Evolutionary conservation across 2,113 vertebrate genomes (phyloP), one percentile per base, ranked within the genome.

Genomic region (Oryzias celebensis): DNA sequence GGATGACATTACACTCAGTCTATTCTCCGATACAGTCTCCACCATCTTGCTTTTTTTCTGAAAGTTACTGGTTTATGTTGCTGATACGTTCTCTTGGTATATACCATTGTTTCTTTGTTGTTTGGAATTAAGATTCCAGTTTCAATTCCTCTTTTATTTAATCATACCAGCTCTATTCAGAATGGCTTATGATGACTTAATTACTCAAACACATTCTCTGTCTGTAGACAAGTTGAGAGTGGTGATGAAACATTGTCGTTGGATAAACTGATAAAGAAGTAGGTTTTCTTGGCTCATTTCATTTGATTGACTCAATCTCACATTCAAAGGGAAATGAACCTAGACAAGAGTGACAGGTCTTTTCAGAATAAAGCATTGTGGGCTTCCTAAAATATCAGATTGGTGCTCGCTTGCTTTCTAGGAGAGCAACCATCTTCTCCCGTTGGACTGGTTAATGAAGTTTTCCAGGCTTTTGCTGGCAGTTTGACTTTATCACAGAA

Each of bases 271-370:
- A 84, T 86, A 84, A 87, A 90, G 87, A 89, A 85, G 60, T 61
- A 47, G 58, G 56, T 58, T 83, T 89, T 79, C 62, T 77, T 76
- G 74, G 84, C 83, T 87, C 87, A 86, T 89, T 90, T 88, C 68
- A 77, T 81, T 82, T 90, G 89, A 91, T 86, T 84, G 87, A 88
- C 85, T 89, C 75, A 49, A 75, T 67, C 70, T 80, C 83, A 84
- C 75, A 72, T 66, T 85, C 82, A 73, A 71, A 73, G 75, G 81
- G 83, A 87, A 89, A 90, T 86, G 77, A 87, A 87, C 86, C 78
- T 74, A 72, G 72, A 73, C 70, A 58, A 70, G 71, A 81, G 72
- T 89, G 88, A 88, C 87, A 88, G 80, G 81, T 83, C 64, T 78
- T 64, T 88, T 89, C 76, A 79, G 64, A 55, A 61, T 85, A 89